Percentiles rank a stretch among this genome's conserved stretches.
These are phyloP conservation scores for Montifringilla adamsi DNA, from an alignment of 2,113 vertebrate species.

Conservation along the genomic window DNA sequence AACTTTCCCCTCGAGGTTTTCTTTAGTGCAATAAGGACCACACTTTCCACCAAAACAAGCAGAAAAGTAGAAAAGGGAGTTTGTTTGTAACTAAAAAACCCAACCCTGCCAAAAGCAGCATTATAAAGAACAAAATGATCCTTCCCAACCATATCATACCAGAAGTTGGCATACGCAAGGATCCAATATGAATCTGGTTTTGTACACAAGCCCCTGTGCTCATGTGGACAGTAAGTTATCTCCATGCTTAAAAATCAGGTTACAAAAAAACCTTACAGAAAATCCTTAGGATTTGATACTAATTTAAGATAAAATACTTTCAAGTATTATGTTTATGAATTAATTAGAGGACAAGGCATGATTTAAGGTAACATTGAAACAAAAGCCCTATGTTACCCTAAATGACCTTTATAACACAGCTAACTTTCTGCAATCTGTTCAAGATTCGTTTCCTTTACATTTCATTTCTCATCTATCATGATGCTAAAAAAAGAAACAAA, in stretches of 20 bases:
- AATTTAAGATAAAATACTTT: conserved; percentile 50
- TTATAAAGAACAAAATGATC: conserved; percentile 42
- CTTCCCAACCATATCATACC: conserved; percentile 62
- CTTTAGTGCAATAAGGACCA: not conserved
- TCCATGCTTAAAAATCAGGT: conserved; percentile 60
- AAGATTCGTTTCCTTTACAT: not conserved
- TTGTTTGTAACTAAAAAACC: not conserved
- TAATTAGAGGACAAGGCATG: not conserved
- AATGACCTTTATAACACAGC: not conserved
- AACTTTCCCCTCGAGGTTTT: not conserved
- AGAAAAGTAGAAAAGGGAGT: not conserved
- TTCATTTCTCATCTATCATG: not conserved
- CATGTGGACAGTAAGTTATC: conserved; percentile 48
- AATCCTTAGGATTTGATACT: conserved; percentile 87
- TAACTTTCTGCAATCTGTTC: not conserved
- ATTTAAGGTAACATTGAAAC: conserved; percentile 31
- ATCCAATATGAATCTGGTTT: conserved; percentile 90
- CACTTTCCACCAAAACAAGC: not conserved
- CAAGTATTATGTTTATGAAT: conserved; percentile 11
- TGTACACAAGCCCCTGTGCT: conserved; percentile 71
- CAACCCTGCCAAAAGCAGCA: not conserved
- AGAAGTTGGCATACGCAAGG: conserved; percentile 76
- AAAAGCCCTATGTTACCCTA: not conserved
- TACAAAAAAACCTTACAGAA: conserved; percentile 77
- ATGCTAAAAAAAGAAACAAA: not conserved